A percentile compares a stretch with the other conserved stretches of the same genome.
These are phyloP conservation scores for Napeogenes sylphis DNA, from an alignment of 2,888 invertebrate species.

Conservation along the genomic window DNA sequence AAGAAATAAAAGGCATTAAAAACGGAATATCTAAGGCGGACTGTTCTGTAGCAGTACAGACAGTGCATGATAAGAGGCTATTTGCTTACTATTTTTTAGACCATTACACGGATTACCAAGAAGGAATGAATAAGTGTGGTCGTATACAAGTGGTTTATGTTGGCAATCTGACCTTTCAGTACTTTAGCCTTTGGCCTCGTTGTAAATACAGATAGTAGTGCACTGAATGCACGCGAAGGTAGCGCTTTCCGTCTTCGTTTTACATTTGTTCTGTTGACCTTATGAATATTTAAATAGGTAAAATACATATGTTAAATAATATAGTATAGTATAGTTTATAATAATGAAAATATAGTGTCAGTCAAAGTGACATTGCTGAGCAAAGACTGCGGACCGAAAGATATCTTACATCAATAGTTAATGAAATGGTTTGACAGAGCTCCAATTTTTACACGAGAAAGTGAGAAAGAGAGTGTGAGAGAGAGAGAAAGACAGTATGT, in stretches of 20 bases:
- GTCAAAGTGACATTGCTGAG: too few relatives aligned
- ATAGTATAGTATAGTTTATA: neutral
- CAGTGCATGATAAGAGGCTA: neutral
- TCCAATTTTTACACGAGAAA: too few relatives aligned
- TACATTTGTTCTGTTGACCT: conserved; percentile 3
- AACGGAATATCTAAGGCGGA: neutral
- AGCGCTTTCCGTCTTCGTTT: conserved; percentile 36
- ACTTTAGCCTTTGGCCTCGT: conserved; percentile 26
- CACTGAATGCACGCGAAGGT: conserved; percentile 38
- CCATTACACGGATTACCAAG: conserved; percentile 3
- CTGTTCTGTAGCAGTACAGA: neutral
- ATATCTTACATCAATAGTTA: too few relatives aligned
- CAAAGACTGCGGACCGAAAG: too few relatives aligned
- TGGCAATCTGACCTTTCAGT: conserved; percentile 22
- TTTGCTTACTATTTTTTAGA: conserved; percentile 1
- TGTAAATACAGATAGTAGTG: conserved; percentile 27
- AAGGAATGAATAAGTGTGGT: neutral
- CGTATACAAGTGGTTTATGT: conserved; percentile 19
- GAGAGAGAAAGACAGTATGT: too few relatives aligned
- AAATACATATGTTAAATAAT: neutral
- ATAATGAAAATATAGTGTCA: neutral
- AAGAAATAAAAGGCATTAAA: neutral
- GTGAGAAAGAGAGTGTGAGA: too few relatives aligned
- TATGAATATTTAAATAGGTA: neutral
- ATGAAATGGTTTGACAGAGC: too few relatives aligned